phyloP scores from a whole-genome alignment of 2,797 vertebrate genomes.

The Platalea minor region DNA sequence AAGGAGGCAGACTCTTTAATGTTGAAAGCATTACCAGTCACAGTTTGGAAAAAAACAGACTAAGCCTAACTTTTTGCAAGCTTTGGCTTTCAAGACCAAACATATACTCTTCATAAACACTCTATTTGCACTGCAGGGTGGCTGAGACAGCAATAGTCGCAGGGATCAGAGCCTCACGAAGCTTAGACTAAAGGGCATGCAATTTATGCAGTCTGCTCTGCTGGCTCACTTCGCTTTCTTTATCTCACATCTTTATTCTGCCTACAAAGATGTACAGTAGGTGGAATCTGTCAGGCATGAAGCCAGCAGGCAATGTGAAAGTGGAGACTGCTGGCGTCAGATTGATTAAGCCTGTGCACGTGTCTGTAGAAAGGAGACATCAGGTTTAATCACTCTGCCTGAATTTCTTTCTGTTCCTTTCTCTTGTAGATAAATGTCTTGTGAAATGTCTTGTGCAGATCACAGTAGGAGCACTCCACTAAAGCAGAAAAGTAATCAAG shows the following conservation, averaged over 20 bases:
- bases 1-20: not conserved
- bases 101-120: not conserved
- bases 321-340: conserved; percentile 74
- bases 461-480: not conserved
- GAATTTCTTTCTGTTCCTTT: not conserved
- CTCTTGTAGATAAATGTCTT: conserved; percentile 1
- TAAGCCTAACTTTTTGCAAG: not conserved
- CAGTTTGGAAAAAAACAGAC: not conserved
- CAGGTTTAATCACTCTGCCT: conserved; percentile 71
- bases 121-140: conserved; percentile 16
- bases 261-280: conserved; percentile 63
- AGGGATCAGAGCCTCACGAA: not conserved
- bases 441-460: not conserved
- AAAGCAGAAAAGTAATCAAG: not conserved
- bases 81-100: not conserved
- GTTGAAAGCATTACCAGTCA: conserved; percentile 27
- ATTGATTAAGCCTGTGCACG: conserved; percentile 82
- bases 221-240: conserved; percentile 60
- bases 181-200: conserved; percentile 57
- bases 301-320: conserved; percentile 75
- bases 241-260: conserved; percentile 72
- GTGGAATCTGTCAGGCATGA: conserved; percentile 76
- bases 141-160: conserved; percentile 3
- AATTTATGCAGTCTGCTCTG: conserved; percentile 63
- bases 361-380: conserved; percentile 79